Evolutionary conservation across 2,888 invertebrate species (phyloP), one percentile per base, ranked within the genome.

Genomic region (Sinotaia quadrata): DNA sequence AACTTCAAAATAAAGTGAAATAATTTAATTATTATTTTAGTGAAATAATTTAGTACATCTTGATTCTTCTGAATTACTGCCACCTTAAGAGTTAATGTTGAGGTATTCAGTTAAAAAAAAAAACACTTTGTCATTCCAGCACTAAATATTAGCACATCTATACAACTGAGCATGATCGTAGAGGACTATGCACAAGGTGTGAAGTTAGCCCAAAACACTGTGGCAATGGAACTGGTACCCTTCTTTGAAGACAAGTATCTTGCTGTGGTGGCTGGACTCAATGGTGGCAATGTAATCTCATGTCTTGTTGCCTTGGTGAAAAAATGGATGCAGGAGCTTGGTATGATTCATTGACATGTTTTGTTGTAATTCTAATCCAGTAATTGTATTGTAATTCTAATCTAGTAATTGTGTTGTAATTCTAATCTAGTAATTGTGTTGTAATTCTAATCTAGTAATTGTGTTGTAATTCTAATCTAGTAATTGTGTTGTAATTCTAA

Each of bases 71-170:
- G n/a, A n/a, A 18, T 41, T 41, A 18, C 15, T 41, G 41, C 15
- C 41, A 41, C 15, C n/a, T 41, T 41, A 41, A 41, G 3, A 41
- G n/a, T 41, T 41, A 3, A 18, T 12, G 3, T 18, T 18, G 41
- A 41, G 15, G 15, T 41, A 41, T 41, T 41, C n/a, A n/a, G n/a
- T 41, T 18, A 41, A 41, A 41, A 41, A 2, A 18, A 2, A 41
- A n/a, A 29, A 47, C 24, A n/a, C 21, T 67, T 62, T 68, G n/a
- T n/a, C n/a, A n/a, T 78, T 79, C 92, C 93, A 75, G 93, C 94
- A 44, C 88, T 95, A 73, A 95, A 95, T 85, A 93, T 96, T 84
- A 94, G 95, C 44, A 96, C 95, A 5, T 95, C 95, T 4, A 94
- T 94, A 33, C 95, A 96, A 88, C 90, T 95, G 62, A 86, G 93